These are phyloP conservation scores for Lagorchestes hirsutus DNA, from an alignment of 2,797 vertebrate genomes.

Conservation along the genomic window DNA sequence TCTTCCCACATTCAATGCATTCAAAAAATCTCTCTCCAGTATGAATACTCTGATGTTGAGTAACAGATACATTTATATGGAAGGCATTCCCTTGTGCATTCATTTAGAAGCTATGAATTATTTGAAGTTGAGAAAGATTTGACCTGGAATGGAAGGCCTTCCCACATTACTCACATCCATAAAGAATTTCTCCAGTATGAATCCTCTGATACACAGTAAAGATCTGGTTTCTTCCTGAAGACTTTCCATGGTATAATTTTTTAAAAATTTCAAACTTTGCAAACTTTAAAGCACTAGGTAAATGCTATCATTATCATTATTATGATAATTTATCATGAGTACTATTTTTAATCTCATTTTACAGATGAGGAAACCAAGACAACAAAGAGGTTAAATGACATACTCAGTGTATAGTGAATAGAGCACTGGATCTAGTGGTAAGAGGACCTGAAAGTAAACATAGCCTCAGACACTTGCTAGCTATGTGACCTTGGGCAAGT, in stretches of 20 bases:
- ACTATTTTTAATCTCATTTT: neutral
- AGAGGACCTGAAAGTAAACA: neutral
- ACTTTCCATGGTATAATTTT: neutral
- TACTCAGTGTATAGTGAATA: neutral
- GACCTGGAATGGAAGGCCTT: too few relatives aligned
- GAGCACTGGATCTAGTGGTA: neutral
- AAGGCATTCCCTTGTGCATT: too few relatives aligned
- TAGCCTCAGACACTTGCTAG: neutral
- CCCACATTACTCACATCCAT: too few relatives aligned
- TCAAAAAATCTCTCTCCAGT: too few relatives aligned
- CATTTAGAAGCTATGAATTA: too few relatives aligned
- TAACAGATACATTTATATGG: too few relatives aligned
- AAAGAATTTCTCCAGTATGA: too few relatives aligned
- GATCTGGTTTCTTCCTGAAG: too few relatives aligned
- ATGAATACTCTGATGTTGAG: too few relatives aligned
- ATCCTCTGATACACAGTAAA: too few relatives aligned
- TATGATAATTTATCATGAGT: neutral
- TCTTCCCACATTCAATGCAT: too few relatives aligned
- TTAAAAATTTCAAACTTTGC: neutral
- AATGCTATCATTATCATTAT: neutral
- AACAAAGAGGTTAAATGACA: neutral
- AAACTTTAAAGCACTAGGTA: neutral
- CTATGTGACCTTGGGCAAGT: neutral
- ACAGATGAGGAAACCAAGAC: neutral
- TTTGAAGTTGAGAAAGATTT: too few relatives aligned